Percentiles rank a stretch among this genome's conserved stretches.
Conservation (phyloP, 1,140 invertebrate genomes). For the Trichonephila clavipes region DNA sequence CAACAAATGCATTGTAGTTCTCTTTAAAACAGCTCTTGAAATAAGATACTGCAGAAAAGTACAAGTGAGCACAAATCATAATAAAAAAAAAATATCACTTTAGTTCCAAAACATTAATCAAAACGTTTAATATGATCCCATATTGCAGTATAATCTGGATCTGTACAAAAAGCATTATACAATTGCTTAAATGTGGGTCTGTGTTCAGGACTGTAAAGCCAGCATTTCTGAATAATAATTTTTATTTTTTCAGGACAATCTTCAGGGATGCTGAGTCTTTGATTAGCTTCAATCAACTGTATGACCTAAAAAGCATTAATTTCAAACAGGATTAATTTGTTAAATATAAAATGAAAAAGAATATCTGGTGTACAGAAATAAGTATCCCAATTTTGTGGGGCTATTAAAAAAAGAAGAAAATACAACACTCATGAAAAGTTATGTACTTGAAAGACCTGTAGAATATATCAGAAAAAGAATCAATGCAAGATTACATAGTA, state of each 20-base stretch:
- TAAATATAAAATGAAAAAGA: no score
- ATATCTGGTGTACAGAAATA: no score
- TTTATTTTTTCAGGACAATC: constrained; percentile 68
- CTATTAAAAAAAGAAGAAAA: no score
- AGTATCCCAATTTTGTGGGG: no score
- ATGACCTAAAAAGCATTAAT: constrained; percentile 67
- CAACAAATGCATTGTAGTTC: constrained; percentile 14
- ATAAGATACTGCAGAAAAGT: not conserved
- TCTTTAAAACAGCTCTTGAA: not conserved
- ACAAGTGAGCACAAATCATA: not conserved
- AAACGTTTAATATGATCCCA: constrained; percentile 59
- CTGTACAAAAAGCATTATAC: constrained; percentile 61
- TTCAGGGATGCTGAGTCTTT: constrained; percentile 67
- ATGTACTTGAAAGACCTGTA: no score
- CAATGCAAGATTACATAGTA: no score
- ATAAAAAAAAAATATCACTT: not conserved
- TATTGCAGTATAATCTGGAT: constrained; percentile 59
- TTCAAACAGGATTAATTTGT: not conserved
- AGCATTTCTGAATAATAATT: constrained; percentile 66
- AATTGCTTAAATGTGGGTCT: constrained; percentile 71
- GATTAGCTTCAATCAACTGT: constrained; percentile 65
- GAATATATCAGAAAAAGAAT: no score
- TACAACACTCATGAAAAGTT: no score
- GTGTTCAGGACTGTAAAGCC: constrained; percentile 56
- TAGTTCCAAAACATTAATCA: not conserved